A percentile compares a stretch with the other conserved stretches of the same genome.
Conservation (phyloP, 37 sponge, comb jelly and placozoan species). For the Cladorhizidae sp. region DNA sequence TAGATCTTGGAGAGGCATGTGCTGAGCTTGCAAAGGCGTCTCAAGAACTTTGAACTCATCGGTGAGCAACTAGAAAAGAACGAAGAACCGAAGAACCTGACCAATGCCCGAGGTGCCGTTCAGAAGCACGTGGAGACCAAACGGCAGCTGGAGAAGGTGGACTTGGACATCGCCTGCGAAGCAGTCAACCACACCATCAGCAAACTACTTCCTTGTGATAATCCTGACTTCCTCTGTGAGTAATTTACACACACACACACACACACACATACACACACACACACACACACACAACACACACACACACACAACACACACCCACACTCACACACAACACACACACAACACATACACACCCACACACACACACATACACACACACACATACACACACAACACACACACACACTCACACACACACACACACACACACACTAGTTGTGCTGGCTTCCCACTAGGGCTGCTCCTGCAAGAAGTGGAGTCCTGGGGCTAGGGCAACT, state of each 20-base stretch:
- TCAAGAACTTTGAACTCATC: conserved; percentile 21
- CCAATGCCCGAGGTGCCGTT: conserved; percentile 37
- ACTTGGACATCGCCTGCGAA: conserved; percentile 33
- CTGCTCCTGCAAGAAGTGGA: too few relatives aligned
- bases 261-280: too few relatives aligned
- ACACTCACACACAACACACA: too few relatives aligned
- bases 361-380: too few relatives aligned
- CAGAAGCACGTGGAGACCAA: conserved; percentile 52
- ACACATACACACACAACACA: too few relatives aligned
- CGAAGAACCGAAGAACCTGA: conserved; percentile 13
- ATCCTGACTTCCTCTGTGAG: conserved; percentile 47
- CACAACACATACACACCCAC: too few relatives aligned
- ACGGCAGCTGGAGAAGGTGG: conserved; percentile 34
- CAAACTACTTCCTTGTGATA: conserved; percentile 19
- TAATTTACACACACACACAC: background rate
- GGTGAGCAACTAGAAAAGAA: conserved; percentile 30
- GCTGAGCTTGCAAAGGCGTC: conserved; percentile 1
- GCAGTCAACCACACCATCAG: conserved; percentile 26
- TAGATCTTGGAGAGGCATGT: conserved; percentile 45
- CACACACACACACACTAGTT: too few relatives aligned
- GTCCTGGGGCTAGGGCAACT: too few relatives aligned
- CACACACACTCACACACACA: too few relatives aligned
- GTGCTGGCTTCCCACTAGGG: too few relatives aligned
- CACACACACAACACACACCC: too few relatives aligned
- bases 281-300: too few relatives aligned